Evolutionary conservation across 1,140 invertebrate species (phyloP).

Genomic region (Copidosoma floridanum): DNA sequence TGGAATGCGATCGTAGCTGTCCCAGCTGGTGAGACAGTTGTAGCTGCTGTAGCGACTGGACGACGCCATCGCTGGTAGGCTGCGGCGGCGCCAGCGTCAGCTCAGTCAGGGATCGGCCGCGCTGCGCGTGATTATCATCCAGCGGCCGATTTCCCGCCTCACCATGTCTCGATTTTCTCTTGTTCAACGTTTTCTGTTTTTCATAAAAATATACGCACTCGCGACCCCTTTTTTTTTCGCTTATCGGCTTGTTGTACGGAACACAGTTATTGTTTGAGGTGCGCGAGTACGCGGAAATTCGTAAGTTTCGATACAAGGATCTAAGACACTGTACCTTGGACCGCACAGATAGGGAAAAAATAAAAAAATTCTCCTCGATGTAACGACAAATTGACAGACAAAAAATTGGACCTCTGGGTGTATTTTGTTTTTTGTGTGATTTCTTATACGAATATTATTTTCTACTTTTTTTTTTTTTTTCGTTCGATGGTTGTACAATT

Average conservation of each 20-base stretch:
- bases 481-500: conserved; percentile 6
- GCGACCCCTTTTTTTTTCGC: no score
- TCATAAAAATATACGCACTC: not conserved
- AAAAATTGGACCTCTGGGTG: conserved; percentile 18
- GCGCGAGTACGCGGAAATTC: no score
- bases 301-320: no score
- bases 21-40: conserved; percentile 84
- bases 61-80: conserved; percentile 70
- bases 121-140: conserved; percentile 22
- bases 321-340: conserved; percentile 40
- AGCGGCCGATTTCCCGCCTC: conserved; percentile 29
- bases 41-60: conserved; percentile 81
- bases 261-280: no score
- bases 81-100: not conserved
- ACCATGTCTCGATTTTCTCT: not conserved
- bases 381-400: no score
- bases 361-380: not conserved
- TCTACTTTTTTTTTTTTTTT: no score
- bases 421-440: no score
- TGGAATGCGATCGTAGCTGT: conserved; percentile 84
- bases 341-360: conserved; percentile 22
- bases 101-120: conserved; percentile 6
- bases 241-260: no score
- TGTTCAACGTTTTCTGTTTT: not conserved
- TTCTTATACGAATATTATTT: no score